Conservation (phyloP, 2,113 vertebrate species). For the Oncorhynchus keta region DNA sequence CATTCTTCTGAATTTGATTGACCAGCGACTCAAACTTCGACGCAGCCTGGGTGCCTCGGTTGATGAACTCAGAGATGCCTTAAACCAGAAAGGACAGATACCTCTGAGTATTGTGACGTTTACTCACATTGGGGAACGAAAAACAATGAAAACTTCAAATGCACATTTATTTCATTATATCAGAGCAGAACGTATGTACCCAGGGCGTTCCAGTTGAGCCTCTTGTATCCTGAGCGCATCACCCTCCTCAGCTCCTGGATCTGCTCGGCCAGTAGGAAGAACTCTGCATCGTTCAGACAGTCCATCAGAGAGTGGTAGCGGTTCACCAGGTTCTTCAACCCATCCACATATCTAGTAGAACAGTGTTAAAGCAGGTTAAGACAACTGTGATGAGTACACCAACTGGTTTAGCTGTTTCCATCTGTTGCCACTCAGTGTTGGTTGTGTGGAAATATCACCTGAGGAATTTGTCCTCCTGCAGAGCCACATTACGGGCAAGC, state of each 20-base stretch:
- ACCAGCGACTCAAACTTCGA: slow-evolving; percentile 85
- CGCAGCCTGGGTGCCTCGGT: slow-evolving; percentile 68
- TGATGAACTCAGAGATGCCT: slow-evolving; percentile 85
- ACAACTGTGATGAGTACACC: not conserved
- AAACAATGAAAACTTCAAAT: not conserved
- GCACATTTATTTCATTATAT: not conserved
- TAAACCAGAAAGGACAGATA: slow-evolving; percentile 26
- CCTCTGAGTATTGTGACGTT: not conserved
- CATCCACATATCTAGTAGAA: slow-evolving; percentile 69
- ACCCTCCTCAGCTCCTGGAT: slow-evolving; percentile 70
- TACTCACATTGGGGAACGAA: not conserved
- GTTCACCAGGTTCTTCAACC: slow-evolving; percentile 72
- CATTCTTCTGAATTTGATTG: slow-evolving; percentile 81
- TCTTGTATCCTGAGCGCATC: slow-evolving; percentile 77
- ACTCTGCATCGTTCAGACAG: slow-evolving; percentile 77
- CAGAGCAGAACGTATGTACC: slow-evolving; percentile 62
- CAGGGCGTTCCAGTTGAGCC: slow-evolving; percentile 86
- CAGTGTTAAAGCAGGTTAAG: not conserved
- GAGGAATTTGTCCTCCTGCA: slow-evolving; percentile 80
- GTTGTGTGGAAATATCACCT: slow-evolving; percentile 63
- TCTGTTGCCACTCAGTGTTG: not conserved
- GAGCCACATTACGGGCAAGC: slow-evolving; percentile 74
- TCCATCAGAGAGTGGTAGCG: slow-evolving; percentile 73
- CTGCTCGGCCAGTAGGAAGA: slow-evolving; percentile 73
- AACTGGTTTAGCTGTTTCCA: not conserved